Evolutionary conservation across 1,140 invertebrate species (phyloP).

Genomic region (Drosophila santomea): DNA sequence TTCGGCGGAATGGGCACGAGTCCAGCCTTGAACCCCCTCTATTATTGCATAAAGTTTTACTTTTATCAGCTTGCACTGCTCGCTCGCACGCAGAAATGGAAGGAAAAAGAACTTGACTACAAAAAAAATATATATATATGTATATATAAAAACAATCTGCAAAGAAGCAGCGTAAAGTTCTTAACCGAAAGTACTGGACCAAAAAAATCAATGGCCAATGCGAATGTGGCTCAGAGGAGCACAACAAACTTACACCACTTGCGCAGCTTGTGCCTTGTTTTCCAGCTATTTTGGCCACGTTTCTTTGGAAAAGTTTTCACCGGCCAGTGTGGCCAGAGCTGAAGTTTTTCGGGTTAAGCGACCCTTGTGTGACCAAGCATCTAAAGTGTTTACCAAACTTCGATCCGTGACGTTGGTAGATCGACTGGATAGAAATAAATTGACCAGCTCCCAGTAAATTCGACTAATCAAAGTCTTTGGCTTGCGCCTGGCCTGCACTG

Average conservation of each 20-base stretch:
- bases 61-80: slow-evolving; percentile 56
- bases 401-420: slow-evolving; percentile 23
- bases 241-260: slow-evolving; percentile 37
- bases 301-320: slow-evolving; percentile 23
- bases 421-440: slow-evolving; percentile 27
- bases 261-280: slow-evolving; percentile 27
- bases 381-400: slow-evolving; percentile 50
- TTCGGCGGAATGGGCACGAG: slow-evolving; percentile 3
- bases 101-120: not conserved
- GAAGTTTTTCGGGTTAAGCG: slow-evolving; percentile 27
- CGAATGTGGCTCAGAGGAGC: slow-evolving; percentile 9
- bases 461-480: slow-evolving; percentile 26
- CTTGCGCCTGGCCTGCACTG: not conserved
- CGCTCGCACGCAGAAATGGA: not conserved
- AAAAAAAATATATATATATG: not conserved
- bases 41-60: slow-evolving; percentile 79
- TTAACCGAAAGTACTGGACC: slow-evolving; percentile 60
- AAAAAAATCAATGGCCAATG: slow-evolving; percentile 9
- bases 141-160: not conserved
- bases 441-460: slow-evolving; percentile 23
- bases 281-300: slow-evolving; percentile 34
- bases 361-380: slow-evolving; percentile 41
- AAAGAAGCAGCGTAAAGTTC: slow-evolving; percentile 53
- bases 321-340: slow-evolving; percentile 40
- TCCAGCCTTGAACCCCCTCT: slow-evolving; percentile 36